phyloP scores from a whole-genome alignment of 2,113 vertebrate species.

The Tupaia tana region DNA sequence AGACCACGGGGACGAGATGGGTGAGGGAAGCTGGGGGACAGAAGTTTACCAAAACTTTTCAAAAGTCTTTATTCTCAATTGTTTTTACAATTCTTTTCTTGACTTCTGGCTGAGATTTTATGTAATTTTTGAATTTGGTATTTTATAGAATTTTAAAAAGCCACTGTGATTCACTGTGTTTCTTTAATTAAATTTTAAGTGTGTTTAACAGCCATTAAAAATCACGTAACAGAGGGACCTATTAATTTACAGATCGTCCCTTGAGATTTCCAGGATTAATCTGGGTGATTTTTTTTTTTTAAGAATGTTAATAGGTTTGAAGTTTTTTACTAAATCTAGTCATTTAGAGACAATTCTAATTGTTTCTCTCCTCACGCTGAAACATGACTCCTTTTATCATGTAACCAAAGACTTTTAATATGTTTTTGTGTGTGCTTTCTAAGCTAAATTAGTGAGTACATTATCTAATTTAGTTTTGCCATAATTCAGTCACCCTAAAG shows the following conservation, averaged over 20 bases:
- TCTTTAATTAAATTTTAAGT: conserved; percentile 39
- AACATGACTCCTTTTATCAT: conserved; percentile 28
- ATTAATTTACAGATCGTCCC: conserved; percentile 53
- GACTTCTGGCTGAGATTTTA: conserved; percentile 48
- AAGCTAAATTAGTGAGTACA: conserved; percentile 21
- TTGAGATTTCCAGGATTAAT: conserved; percentile 49
- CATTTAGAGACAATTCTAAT: neutral
- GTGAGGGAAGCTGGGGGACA: neutral
- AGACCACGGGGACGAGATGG: neutral
- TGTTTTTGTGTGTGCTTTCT: neutral
- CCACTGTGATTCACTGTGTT: neutral
- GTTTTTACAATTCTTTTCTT: conserved; percentile 40
- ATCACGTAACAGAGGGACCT: conserved; percentile 39
- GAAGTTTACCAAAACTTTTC: conserved; percentile 60
- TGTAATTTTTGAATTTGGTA: conserved; percentile 53
- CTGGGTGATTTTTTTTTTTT: conserved; percentile 5
- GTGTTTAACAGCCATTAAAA: conserved; percentile 63
- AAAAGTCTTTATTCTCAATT: neutral
- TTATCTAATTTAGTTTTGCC: conserved; percentile 32
- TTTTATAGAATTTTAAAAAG: conserved; percentile 60
- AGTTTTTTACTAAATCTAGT: conserved; percentile 43
- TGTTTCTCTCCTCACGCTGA: conserved; percentile 12
- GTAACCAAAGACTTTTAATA: conserved; percentile 6
- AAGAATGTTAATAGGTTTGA: conserved; percentile 46
- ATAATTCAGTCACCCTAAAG: neutral